phyloP scores from a whole-genome alignment of 1,140 invertebrate genomes.

The Drosophila bifasciata region DNA sequence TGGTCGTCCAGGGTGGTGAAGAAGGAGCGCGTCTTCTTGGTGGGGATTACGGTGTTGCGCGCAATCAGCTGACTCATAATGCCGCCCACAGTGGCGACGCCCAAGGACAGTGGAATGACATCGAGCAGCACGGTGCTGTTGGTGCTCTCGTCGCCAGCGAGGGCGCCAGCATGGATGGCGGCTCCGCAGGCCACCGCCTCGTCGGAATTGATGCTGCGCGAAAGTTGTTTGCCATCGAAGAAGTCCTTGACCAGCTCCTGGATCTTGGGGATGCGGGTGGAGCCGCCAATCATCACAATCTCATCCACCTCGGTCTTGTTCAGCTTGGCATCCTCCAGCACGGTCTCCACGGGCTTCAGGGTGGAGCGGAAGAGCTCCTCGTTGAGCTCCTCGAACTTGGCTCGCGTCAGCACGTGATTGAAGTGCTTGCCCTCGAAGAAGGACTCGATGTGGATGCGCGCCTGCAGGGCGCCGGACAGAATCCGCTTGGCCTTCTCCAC shows the following conservation, averaged over 20 bases:
- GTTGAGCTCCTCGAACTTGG: constrained; percentile 99
- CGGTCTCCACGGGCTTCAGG: constrained; percentile 99
- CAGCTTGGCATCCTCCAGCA: constrained; percentile 99
- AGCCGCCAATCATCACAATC: constrained; percentile 99
- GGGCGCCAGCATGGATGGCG: constrained; percentile 98
- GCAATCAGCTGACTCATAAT: constrained; percentile 99
- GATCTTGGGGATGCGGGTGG: constrained; percentile 99
- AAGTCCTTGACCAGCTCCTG: constrained; percentile 99
- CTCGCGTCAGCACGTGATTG: constrained; percentile 98
- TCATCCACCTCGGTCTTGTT: constrained; percentile 99
- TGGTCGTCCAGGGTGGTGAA: constrained; percentile 99
- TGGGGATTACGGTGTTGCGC: constrained; percentile 99
- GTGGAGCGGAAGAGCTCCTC: constrained; percentile 99
- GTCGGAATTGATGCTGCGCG: constrained; percentile 98
- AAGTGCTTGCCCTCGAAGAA: constrained; percentile 99
- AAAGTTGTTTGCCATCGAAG: constrained; percentile 99
- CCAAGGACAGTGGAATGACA: constrained; percentile 99
- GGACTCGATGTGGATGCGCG: constrained; percentile 99
- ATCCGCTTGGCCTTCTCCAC: constrained; percentile 99
- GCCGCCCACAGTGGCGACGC: constrained; percentile 99
- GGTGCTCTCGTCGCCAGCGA: constrained; percentile 95
- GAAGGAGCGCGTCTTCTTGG: constrained; percentile 99
- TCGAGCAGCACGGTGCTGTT: constrained; percentile 98
- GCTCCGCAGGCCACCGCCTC: constrained; percentile 99
- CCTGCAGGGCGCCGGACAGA: constrained; percentile 97